Evolutionary conservation across 2,797 vertebrate species (phyloP).

Genomic region (Discoglossus pictus): DNA sequence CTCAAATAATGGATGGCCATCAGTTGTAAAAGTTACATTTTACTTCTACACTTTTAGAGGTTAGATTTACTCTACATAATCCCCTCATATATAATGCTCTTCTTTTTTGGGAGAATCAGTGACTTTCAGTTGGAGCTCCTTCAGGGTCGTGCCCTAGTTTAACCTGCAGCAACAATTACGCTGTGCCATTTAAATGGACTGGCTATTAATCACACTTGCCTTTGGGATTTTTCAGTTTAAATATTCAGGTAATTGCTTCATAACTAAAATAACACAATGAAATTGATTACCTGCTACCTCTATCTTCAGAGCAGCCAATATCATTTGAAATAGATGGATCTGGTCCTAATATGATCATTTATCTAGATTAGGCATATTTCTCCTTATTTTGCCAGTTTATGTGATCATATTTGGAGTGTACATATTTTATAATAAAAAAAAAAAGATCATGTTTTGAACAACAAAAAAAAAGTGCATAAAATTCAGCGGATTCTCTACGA

Average conservation of each 20-base stretch:
- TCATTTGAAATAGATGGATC: slow-evolving; percentile 27
- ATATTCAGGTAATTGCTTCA: slow-evolving; percentile 48
- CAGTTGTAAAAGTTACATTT: too few relatives aligned
- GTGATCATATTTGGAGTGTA: neutral
- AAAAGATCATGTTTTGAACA: too few relatives aligned
- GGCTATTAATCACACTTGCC: slow-evolving; percentile 48
- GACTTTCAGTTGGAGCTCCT: slow-evolving; percentile 31
- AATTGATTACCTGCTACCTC: slow-evolving; percentile 46
- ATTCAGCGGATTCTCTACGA: too few relatives aligned
- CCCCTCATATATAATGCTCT: too few relatives aligned
- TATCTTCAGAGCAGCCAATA: slow-evolving; percentile 41
- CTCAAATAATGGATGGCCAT: too few relatives aligned
- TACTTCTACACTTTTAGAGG: too few relatives aligned
- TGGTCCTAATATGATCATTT: slow-evolving; percentile 13
- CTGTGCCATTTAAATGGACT: slow-evolving; percentile 38
- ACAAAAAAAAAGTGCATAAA: too few relatives aligned
- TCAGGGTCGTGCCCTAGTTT: slow-evolving; percentile 43
- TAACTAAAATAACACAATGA: slow-evolving; percentile 36
- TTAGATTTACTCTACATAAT: too few relatives aligned
- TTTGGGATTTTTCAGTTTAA: slow-evolving; percentile 45
- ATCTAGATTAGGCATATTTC: slow-evolving; percentile 1
- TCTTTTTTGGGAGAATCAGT: slow-evolving; percentile 19
- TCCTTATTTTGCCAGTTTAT: neutral
- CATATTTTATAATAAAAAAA: too few relatives aligned
- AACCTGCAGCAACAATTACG: slow-evolving; percentile 49